Conservation (phyloP, 2,113 vertebrate genomes). For the Heterotis niloticus region DNA sequence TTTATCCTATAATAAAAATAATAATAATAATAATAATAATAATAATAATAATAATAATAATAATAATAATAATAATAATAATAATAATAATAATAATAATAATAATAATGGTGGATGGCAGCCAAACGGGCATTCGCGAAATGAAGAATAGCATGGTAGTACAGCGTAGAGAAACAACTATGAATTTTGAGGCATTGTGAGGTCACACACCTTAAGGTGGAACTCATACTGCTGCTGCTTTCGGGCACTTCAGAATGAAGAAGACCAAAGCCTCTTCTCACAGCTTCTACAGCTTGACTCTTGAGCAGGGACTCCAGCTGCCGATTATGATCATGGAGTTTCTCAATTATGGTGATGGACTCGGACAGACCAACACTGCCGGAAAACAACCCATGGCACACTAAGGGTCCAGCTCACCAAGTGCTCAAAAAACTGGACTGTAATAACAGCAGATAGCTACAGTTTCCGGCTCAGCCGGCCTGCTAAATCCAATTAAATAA, state of each 20-base stretch:
- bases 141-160: no score
- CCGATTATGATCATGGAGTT: neutral
- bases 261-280: neutral
- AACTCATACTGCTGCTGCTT: neutral
- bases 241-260: neutral
- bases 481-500: conserved; percentile 21
- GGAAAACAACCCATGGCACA: no score
- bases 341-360: conserved; percentile 9
- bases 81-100: no score
- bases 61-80: no score
- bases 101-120: no score
- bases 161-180: no score
- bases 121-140: no score
- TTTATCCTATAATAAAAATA: no score
- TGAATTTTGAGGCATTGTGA: neutral
- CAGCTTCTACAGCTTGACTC: neutral
- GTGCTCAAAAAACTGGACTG: neutral
- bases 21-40: no score
- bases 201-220: neutral
- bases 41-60: no score
- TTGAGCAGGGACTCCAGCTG: no score
- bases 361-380: neutral
- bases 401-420: neutral
- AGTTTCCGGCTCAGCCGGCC: neutral
- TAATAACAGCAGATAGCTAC: conserved; percentile 3